Evolutionary conservation across 2,797 vertebrate genomes (phyloP).

Genomic region (Enteromius mattozi): DNA sequence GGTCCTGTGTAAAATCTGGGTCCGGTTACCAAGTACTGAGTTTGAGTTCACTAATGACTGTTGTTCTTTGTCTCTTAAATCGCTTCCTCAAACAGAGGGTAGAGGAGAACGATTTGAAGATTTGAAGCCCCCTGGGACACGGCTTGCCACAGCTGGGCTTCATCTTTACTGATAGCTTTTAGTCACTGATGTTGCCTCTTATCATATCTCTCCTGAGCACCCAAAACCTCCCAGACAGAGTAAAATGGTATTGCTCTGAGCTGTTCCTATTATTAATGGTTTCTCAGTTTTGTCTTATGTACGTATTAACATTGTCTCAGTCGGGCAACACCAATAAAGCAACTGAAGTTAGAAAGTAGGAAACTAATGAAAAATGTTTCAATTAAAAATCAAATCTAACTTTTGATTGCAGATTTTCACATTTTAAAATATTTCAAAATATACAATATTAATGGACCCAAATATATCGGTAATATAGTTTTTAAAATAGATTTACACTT

Average conservation of each 20-base stretch:
- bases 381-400: background rate
- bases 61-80: slow-evolving; percentile 20
- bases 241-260: background rate
- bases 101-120: slow-evolving; percentile 20
- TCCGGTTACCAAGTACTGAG: background rate
- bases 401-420: background rate
- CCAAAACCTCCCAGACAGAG: slow-evolving; percentile 32
- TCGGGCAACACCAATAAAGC: background rate
- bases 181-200: slow-evolving; percentile 45
- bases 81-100: slow-evolving; percentile 16
- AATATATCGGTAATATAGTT: background rate
- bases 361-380: background rate
- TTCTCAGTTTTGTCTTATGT: slow-evolving; percentile 4
- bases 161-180: slow-evolving; percentile 52
- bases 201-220: slow-evolving; percentile 51
- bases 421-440: background rate
- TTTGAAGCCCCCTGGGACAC: slow-evolving; percentile 29
- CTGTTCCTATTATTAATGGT: background rate
- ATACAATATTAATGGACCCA: background rate
- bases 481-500: background rate
- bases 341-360: background rate
- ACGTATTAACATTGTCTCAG: slow-evolving; percentile 3
- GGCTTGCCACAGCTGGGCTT: slow-evolving; percentile 59
- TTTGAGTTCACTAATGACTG: background rate
- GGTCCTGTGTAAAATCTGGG: background rate